phyloP scores from a whole-genome alignment of 2,113 vertebrate species.

The Oryzias melastigma region DNA sequence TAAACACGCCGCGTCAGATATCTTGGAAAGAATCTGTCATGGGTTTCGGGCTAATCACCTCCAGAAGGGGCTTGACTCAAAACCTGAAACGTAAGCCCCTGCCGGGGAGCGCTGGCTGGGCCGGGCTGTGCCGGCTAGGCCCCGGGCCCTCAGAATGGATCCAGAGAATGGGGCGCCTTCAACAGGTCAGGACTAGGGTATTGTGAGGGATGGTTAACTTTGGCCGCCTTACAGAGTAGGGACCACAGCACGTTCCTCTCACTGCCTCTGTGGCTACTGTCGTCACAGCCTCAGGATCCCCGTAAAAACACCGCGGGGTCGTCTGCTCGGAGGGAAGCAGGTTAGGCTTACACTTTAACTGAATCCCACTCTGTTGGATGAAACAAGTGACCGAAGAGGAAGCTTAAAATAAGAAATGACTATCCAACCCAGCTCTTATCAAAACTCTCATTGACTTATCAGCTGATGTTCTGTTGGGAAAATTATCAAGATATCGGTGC shows the following conservation, averaged over 20 bases:
- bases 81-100: constrained; percentile 99
- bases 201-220: constrained; percentile 81
- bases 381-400: constrained; percentile 5
- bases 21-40: constrained; percentile 99
- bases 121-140: constrained; percentile 81
- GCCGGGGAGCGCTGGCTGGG: constrained; percentile 86
- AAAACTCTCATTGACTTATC: constrained; percentile 59
- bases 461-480: constrained; percentile 54
- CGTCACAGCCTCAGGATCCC: neutral
- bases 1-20: constrained; percentile 99
- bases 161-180: constrained; percentile 85
- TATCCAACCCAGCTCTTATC: constrained; percentile 63
- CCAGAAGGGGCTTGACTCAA: constrained; percentile 98
- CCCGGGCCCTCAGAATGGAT: constrained; percentile 83
- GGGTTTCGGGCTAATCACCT: constrained; percentile 99
- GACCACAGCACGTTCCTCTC: constrained; percentile 48
- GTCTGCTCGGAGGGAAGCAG: constrained; percentile 15
- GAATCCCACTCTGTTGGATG: neutral
- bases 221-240: constrained; percentile 61
- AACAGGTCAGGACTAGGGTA: constrained; percentile 89
- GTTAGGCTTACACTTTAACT: constrained; percentile 78
- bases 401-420: constrained; percentile 58
- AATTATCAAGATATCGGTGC: constrained; percentile 11
- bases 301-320: constrained; percentile 30
- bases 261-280: neutral